Conservation (phyloP, 2,113 vertebrate species). For the Ochotona curzoniae region DNA sequence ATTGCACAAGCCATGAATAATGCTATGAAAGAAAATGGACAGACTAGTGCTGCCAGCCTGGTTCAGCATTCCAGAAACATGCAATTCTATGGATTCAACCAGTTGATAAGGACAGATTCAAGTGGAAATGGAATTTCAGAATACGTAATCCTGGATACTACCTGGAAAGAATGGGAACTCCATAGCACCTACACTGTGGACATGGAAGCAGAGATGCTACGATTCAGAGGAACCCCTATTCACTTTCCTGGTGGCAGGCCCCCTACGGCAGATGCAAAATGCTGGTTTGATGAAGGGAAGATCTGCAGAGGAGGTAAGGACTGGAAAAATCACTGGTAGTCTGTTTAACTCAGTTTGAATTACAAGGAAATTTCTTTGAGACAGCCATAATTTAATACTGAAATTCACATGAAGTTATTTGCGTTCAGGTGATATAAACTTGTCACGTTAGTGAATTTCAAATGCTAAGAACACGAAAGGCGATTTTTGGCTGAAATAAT, state of each 20-base stretch:
- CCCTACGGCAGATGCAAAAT: conserved; percentile 89
- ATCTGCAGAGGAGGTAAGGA: conserved; percentile 92
- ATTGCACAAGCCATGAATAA: conserved; percentile 91
- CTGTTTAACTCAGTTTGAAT: not conserved
- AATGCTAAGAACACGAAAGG: conserved; percentile 54
- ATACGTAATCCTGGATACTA: conserved; percentile 92
- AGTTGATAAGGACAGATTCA: conserved; percentile 86
- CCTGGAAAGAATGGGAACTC: conserved; percentile 87
- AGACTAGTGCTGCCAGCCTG: conserved; percentile 86
- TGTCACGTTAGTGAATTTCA: conserved; percentile 39
- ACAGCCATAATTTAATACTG: conserved; percentile 43
- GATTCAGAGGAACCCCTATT: conserved; percentile 85
- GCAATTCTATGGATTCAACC: conserved; percentile 92
- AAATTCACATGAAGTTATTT: conserved; percentile 31
- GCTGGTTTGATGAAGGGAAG: conserved; percentile 91
- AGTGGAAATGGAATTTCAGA: conserved; percentile 87
- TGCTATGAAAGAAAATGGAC: conserved; percentile 84
- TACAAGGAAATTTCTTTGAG: not conserved
- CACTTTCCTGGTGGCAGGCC: conserved; percentile 89
- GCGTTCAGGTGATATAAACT: conserved; percentile 27
- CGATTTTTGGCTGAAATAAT: conserved; percentile 46
- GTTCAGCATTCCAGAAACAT: conserved; percentile 89
- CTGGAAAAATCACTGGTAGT: conserved; percentile 31
- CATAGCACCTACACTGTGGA: conserved; percentile 89
- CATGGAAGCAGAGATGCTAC: conserved; percentile 81